Base-by-base conservation (phyloP, 2,797 vertebrate genomes). In the Argyrosomus regius region DNA sequence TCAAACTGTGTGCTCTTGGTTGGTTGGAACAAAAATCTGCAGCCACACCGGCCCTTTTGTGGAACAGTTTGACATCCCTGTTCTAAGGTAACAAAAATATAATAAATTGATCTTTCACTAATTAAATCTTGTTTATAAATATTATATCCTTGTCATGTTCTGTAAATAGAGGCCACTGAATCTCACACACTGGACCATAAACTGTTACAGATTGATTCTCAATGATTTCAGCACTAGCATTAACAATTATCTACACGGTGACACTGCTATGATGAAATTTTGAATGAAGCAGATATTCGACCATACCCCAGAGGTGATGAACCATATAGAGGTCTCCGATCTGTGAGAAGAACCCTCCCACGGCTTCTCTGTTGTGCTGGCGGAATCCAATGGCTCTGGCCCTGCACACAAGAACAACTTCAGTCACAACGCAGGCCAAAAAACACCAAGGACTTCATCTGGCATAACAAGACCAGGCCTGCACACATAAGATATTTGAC, bases 281-380 rank as follows among this genome's bases (percentile, higher is more conserved):
- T 9, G 20, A 17, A 53, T 18, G 3, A 11, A 70, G 24, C 35
- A 72, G 68, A 1, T 4, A 9, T 82, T 2, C 39, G 49, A 58
- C 14, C 69, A 6, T 92, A 94, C 93, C 93, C 93, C 93, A 94
- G 26, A 99, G 97, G 83, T 99, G 98, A 91, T 99, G 98, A 76
- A 98, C 98, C 97, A 97, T 98, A 24, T 99, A 99, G 5, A 99
- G 96, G 87, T 96, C 95, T 35, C 98, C 98, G 14, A 99, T 99
- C 89, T 99, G 98, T 41, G 98, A 99, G 95, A 99, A 99, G 94
- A 99, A 99, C 0, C 98, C 98, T 84, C 97, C 98, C 17, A 99
- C 97, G 0, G 98, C 98, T 91, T 99, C 97, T 0, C 94, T 92
- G 59, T 88, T 95, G 22, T 97, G 97, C 91, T 99, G 98, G 28